phyloP scores from a whole-genome alignment of 2,113 vertebrate genomes.

The Motacilla alba region DNA sequence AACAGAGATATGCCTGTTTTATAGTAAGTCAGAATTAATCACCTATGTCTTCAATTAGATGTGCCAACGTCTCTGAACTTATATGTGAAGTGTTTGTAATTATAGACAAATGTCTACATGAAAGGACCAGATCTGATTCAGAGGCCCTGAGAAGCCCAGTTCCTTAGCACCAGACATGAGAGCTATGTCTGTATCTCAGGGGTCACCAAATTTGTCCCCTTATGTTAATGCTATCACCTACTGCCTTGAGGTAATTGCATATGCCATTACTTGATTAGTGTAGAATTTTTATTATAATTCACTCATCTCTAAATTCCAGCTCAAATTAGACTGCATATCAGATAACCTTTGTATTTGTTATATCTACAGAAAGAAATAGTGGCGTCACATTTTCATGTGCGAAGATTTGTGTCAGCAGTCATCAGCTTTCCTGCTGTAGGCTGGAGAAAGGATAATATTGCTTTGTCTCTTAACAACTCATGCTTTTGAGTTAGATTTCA shows the following conservation, averaged over 20 bases:
- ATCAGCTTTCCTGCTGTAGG: not conserved
- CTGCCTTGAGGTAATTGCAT: slow-evolving; percentile 38
- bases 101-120: not conserved
- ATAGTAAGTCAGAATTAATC: not conserved
- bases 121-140: not conserved
- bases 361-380: not conserved
- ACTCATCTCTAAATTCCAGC: slow-evolving; percentile 22
- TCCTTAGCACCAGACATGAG: not conserved
- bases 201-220: not conserved
- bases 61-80: not conserved
- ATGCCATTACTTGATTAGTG: slow-evolving; percentile 40
- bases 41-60: not conserved
- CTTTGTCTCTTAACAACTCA: not conserved
- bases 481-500: not conserved
- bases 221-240: slow-evolving; percentile 36
- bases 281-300: slow-evolving; percentile 32
- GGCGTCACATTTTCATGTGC: not conserved
- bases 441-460: not conserved
- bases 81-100: not conserved
- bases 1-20: not conserved
- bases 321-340: not conserved
- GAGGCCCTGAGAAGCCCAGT: not conserved
- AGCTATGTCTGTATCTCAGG: not conserved
- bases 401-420: not conserved
- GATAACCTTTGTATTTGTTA: not conserved